These are phyloP conservation scores for Phenganax marumi DNA, from an alignment of 92 coral and sea anemone species.

Conservation along the genomic window DNA sequence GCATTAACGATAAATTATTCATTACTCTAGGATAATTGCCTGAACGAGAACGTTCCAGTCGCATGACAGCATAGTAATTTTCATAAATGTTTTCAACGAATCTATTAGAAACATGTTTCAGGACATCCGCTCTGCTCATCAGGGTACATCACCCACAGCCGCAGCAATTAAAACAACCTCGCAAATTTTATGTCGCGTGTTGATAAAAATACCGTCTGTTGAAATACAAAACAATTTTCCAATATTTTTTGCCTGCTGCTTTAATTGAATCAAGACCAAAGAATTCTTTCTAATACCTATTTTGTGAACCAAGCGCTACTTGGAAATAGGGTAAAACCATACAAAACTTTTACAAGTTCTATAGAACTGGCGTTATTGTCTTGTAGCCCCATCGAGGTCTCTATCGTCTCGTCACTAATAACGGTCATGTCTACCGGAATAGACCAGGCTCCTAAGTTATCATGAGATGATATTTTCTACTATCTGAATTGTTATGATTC, in stretches of 20 bases:
- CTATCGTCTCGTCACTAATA: conserved; percentile 3
- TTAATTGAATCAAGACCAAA: neutral
- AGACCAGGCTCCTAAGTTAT: too few species aligned
- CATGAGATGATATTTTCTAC: too few species aligned
- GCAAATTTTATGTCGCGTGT: conserved; percentile 20
- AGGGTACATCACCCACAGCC: conserved; percentile 17
- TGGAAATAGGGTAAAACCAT: neutral
- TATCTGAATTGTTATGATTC: too few species aligned
- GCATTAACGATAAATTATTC: conserved; percentile 42
- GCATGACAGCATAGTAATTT: conserved; percentile 36
- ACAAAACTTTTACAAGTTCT: neutral
- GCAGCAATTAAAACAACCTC: conserved; percentile 37
- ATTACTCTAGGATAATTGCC: conserved; percentile 31
- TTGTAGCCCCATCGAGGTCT: neutral
- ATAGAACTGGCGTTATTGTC: neutral
- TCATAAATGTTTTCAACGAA: conserved; percentile 24
- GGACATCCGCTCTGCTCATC: conserved; percentile 37
- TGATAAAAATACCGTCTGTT: conserved; percentile 24
- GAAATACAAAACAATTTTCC: conserved; percentile 27
- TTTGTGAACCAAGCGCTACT: neutral
- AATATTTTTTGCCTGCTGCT: conserved; percentile 1
- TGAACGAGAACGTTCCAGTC: conserved; percentile 34
- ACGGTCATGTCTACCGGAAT: neutral
- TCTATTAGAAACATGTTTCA: conserved; percentile 18
- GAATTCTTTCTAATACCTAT: neutral